Conservation (phyloP, 2,797 vertebrate species). For the Tragelaphus oryx region DNA sequence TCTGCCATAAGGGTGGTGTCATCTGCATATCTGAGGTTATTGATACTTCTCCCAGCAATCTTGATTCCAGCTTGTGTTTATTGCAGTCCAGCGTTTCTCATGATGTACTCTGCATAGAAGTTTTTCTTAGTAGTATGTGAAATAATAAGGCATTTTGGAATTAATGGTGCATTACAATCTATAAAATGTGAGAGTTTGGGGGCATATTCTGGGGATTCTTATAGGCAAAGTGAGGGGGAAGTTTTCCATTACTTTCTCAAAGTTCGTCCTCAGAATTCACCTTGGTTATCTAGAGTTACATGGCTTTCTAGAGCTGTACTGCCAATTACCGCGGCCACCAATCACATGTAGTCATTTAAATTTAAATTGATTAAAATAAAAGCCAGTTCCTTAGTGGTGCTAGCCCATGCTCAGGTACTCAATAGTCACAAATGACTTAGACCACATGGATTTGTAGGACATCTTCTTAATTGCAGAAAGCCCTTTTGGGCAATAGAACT, state of each 20-base stretch:
- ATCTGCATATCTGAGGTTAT: too few relatives aligned
- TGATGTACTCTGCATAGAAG: too few relatives aligned
- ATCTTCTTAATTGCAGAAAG: background rate
- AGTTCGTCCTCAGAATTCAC: background rate
- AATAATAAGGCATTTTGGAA: conserved; percentile 19
- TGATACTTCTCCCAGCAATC: too few relatives aligned
- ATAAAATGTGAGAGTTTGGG: background rate
- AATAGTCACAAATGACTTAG: background rate
- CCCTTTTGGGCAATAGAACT: background rate
- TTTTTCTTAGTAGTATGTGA: background rate
- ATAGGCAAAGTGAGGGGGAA: background rate
- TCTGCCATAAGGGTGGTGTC: too few relatives aligned
- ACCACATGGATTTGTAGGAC: background rate
- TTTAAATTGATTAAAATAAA: background rate
- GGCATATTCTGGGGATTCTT: background rate
- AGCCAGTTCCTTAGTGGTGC: background rate
- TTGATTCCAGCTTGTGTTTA: too few relatives aligned
- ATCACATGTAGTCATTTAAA: background rate
- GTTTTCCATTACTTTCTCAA: background rate
- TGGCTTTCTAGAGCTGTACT: background rate
- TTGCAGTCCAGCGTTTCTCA: too few relatives aligned
- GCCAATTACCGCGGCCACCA: background rate
- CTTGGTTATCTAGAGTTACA: background rate
- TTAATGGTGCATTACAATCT: background rate
- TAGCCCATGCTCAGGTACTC: background rate